Percentiles rank a stretch among this genome's conserved stretches.
phyloP scores from a whole-genome alignment of 2,888 invertebrate genomes.

The Micoletzkya japonica region DNA sequence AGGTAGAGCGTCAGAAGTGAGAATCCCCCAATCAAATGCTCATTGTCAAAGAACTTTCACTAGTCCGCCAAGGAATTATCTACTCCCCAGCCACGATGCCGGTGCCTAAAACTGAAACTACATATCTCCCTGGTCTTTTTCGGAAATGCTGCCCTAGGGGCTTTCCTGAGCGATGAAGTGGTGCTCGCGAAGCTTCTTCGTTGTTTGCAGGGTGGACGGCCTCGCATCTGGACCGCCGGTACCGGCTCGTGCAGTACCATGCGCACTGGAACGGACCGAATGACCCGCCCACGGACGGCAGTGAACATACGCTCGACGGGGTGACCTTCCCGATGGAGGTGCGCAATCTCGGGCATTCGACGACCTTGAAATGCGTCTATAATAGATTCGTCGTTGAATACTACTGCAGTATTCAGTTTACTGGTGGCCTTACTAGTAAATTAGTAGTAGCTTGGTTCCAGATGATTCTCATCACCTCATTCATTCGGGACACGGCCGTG shows the following conservation, averaged over 20 bases:
- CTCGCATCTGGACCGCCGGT: conserved; percentile 14
- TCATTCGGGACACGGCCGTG: too few relatives aligned
- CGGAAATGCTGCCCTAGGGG: not conserved
- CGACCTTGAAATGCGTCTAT: not conserved
- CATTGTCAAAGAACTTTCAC: too few relatives aligned
- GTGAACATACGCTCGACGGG: conserved; percentile 15
- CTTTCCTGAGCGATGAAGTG: not conserved
- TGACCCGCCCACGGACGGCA: not conserved
- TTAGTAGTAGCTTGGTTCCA: too few relatives aligned
- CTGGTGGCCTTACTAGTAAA: too few relatives aligned
- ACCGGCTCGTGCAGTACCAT: conserved; percentile 8
- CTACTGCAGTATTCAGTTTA: too few relatives aligned
- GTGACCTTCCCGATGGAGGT: not conserved
- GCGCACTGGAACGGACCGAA: conserved; percentile 8
- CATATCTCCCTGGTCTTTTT: not conserved
- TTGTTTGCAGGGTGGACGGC: conserved; percentile 5
- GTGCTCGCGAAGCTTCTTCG: too few relatives aligned
- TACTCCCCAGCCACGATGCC: too few relatives aligned
- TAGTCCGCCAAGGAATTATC: too few relatives aligned
- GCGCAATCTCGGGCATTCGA: not conserved
- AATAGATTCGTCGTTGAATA: not conserved
- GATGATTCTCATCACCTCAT: too few relatives aligned
- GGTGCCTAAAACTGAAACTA: too few relatives aligned
- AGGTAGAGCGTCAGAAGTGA: too few relatives aligned
- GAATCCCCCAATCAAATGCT: too few relatives aligned